Evolutionary conservation across 2,113 vertebrate genomes (phyloP), one percentile per base, ranked within the genome.

Genomic region (Megaleporinus macrocephalus): DNA sequence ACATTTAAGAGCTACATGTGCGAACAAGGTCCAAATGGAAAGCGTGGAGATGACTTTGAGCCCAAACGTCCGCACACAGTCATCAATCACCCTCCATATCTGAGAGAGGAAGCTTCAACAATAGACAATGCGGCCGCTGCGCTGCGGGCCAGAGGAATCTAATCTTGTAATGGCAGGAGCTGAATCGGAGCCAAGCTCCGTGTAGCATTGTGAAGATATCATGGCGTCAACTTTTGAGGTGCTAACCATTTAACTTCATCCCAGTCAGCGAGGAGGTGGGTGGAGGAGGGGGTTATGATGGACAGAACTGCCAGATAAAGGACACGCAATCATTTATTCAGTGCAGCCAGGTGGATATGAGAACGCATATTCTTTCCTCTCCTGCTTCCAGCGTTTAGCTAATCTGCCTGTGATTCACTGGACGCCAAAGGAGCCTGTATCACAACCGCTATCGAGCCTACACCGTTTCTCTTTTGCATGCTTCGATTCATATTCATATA

Each of bases 121-220:
- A 77, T 69, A 80, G 80, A 69, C 41, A 71, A 79, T 24, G n/a
- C 55, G 71, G 63, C 51, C 61, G 24, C 65, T 65, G 44, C 2
- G 13, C 33, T 47, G 22, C 62, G 63, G 66, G 65, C 18, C 33
- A 36, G 65, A 29, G 47, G 36, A 70, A 18, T 49, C 76, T 84
- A 88, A 88, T 86, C 82, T 71, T 71, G 76, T 83, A 72, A 83
- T 71, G 41, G 77, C 76, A 78, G 41, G 79, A 51, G 68, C 44
- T 71, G 71, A 82, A 78, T 33, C 30, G 66, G 76, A 86, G 82
- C 76, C 51, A 84, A 81, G 47, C 27, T 47, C 22, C 55, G 20
- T 75, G 81, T 73, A 69, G 30, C 61, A 55, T 80, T 86, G 79
- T 83, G 83, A 78, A 84, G 82, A 83, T 62, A 65, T 82, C 77